Evolutionary conservation across 2,113 vertebrate species (phyloP).

Genomic region (Empidonax traillii): DNA sequence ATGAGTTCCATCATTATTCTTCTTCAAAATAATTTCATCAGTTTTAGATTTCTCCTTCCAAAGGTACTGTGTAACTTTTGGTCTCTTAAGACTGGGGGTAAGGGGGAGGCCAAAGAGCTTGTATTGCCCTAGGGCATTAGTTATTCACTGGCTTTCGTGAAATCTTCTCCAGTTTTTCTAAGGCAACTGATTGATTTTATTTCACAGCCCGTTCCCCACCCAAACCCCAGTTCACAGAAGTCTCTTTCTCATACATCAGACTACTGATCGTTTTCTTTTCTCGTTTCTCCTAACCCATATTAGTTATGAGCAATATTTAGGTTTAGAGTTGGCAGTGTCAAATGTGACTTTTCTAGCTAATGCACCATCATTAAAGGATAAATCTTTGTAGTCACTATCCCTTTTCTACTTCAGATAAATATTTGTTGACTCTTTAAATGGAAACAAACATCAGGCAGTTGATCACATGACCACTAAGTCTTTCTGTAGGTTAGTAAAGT

Average conservation of each 20-base stretch:
- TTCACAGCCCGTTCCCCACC: accelerated
- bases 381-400: neutral
- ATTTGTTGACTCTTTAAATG: neutral
- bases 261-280: neutral
- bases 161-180: neutral
- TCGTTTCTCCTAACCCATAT: neutral
- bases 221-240: neutral
- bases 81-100: neutral
- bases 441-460: neutral
- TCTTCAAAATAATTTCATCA: neutral
- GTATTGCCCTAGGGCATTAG: neutral
- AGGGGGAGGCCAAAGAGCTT: neutral
- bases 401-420: neutral
- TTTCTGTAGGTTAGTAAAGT: neutral
- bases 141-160: neutral
- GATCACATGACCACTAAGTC: neutral
- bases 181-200: neutral
- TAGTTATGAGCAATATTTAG: neutral
- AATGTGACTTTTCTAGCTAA: neutral
- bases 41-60: neutral
- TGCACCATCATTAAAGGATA: neutral
- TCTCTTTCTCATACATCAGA: neutral
- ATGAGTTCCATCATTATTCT: neutral
- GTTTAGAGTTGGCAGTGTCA: neutral
- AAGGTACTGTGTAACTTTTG: neutral